Base-by-base conservation (phyloP, 2,113 vertebrate genomes). In the Myrmecobius fasciatus region DNA sequence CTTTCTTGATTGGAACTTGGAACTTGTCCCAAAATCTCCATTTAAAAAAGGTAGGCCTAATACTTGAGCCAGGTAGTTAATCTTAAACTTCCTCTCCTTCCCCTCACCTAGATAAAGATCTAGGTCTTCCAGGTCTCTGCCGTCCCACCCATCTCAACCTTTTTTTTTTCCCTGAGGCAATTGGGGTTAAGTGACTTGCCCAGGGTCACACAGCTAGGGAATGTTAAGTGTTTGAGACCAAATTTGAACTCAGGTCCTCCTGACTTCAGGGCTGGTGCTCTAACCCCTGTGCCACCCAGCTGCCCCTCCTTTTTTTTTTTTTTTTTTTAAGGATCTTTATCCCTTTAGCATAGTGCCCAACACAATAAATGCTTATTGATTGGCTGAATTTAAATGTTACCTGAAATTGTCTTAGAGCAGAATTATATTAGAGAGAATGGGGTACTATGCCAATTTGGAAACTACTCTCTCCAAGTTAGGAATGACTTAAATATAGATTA, bases 11-110 rank as follows among this genome's bases (percentile, higher is more conserved):
- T 60, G 31, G 60, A 67, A 67, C 60, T 67, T 36, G 31, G 60
- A 67, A 1, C 60, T 67, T 12, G 31, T 67, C 31, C 12, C 60
- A 36, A 67, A 67, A 67, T 67, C 31, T 67, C 14, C 31, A 67
- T 67, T 67, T 67, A 4, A 67, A n/a, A 67, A 67, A 99, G 98
- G 95, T 99, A 99, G 8, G 99, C 99, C 47, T 99, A 99, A 98
- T 99, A 99, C 98, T 99, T 99, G 25, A 99, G 99, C 99, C 99
- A 99, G 0, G 96, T 99, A 99, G 95, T 99, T 99, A 1, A 99
- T 99, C 96, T 99, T 99, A 95, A 99, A 99, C 92, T 99, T 99
- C 52, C 49, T 10, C 9, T 51, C 49, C 49, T 10, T 51, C 99
- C 99, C 98, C 99, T 96, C 94, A 99, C 99, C 99, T 99, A 99